Base-by-base conservation (phyloP, 2,888 invertebrate genomes). In the Epinotia demarniana region DNA sequence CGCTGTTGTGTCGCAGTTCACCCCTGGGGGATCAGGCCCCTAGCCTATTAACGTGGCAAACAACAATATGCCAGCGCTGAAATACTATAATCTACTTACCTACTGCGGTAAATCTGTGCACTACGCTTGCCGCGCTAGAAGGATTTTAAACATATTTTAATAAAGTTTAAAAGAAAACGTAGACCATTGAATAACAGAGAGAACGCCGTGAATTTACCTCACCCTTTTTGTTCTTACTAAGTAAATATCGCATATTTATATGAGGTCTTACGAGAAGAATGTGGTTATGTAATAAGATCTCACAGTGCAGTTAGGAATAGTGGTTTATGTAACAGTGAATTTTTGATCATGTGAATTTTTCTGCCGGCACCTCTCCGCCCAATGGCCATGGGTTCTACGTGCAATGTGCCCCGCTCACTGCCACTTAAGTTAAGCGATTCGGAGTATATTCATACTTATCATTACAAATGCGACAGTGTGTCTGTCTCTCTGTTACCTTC, bases 71-170 rank as follows among this genome's bases (percentile, higher is more conserved):
- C 23, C 23, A 27, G 23, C 23, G 23, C 23, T 27, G 23, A 27
- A 27, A 27, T 27, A n/a, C n/a, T n/a, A 27, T 27, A 27, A 27
- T 27, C 23, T 49, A 9, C 27, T 23, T 16, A 12, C 23, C 5
- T 58, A 70, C 74, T 74, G 74, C 0, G 0, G 0, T 19, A n/a
- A 39, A 49, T 27, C 63, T 74, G 64, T 64, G 49, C 23, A 53
- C 64, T 70, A 27, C 16, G 64, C 12, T 12, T 46, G 33, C 33
- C 64, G 39, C 64, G 74, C 74, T 53, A 75, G 74, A 23, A 46
- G 74, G 70, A 75, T 70, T 73, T 70, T 58, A 70, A 58, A 58
- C 64, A 75, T 69, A 75, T 75, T 75, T 74, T 70, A 64, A 75
- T 71, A 71, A 70, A 71, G 70, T 75, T 75, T 55, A 55, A 67